Conservation (phyloP, 2,113 vertebrate species). For the Sialia sialis region DNA sequence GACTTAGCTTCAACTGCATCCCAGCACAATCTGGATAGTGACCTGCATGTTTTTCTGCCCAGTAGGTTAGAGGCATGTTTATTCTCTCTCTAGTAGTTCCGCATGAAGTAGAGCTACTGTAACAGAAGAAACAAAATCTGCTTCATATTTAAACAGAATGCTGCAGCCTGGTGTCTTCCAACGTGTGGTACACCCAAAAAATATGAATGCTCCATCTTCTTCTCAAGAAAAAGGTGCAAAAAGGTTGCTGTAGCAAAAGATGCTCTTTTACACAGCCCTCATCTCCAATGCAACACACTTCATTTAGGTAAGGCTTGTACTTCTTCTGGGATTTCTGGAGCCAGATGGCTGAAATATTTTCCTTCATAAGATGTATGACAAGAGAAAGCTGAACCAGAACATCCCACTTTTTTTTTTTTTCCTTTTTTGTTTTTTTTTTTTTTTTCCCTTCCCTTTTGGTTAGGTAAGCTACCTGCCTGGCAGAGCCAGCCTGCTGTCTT, state of each 20-base stretch:
- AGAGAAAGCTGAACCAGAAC: neutral
- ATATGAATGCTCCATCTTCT: neutral
- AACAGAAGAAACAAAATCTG: neutral
- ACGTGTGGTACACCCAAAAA: neutral
- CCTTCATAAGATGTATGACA: neutral
- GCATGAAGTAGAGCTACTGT: neutral
- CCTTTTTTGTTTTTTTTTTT: rapidly evolving
- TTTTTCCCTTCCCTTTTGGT: rapidly evolving
- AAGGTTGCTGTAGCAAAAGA: neutral
- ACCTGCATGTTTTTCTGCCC: neutral
- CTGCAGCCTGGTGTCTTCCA: neutral
- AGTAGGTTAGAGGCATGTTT: neutral
- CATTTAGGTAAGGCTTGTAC: neutral
- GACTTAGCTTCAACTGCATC: neutral
- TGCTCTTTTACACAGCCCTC: neutral
- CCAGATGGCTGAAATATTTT: neutral
- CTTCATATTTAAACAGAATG: neutral
- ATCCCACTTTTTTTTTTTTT: rapidly evolving
- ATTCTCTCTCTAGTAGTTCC: neutral
- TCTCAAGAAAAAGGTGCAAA: neutral
- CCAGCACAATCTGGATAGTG: neutral
- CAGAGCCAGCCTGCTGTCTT: neutral
- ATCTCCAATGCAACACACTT: neutral
- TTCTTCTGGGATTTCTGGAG: neutral
- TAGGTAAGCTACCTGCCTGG: neutral